Percentiles rank a stretch among this genome's conserved stretches.
Evolutionary conservation across 2,797 vertebrate species (phyloP).

Genomic region (Bradypodion pumilum): DNA sequence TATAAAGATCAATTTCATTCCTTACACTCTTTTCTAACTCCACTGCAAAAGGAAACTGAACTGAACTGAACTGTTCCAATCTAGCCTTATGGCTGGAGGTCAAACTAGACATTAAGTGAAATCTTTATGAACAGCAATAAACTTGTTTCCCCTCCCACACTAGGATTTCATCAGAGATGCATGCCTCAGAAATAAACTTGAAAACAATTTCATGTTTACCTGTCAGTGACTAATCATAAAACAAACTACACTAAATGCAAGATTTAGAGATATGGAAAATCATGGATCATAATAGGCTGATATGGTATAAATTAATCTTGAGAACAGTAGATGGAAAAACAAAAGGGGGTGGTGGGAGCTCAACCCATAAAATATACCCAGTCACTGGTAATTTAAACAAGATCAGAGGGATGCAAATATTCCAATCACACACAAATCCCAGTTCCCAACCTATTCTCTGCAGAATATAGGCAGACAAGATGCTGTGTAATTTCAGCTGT

Average conservation of each 20-base stretch:
- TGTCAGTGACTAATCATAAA: too few relatives aligned
- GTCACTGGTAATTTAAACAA: neutral
- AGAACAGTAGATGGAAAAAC: neutral
- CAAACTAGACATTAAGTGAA: neutral
- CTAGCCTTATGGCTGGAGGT: neutral
- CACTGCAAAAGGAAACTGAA: neutral
- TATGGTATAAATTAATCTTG: neutral
- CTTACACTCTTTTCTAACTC: neutral
- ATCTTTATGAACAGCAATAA: too few relatives aligned
- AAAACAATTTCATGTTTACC: too few relatives aligned
- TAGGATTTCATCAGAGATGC: too few relatives aligned
- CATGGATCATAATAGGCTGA: neutral
- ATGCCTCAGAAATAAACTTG: too few relatives aligned
- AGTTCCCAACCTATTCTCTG: neutral
- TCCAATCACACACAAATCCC: neutral
- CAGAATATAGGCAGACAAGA: too few relatives aligned
- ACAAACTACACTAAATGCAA: too few relatives aligned
- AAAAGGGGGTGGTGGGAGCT: too few relatives aligned
- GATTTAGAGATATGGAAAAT: too few relatives aligned
- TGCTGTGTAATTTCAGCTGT: neutral
- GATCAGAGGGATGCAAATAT: neutral
- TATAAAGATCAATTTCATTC: neutral
- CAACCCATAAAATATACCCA: neutral
- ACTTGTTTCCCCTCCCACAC: too few relatives aligned
- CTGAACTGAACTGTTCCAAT: neutral